Evolutionary conservation across 2,888 invertebrate species (phyloP).

Genomic region (Serrognathus titanus): DNA sequence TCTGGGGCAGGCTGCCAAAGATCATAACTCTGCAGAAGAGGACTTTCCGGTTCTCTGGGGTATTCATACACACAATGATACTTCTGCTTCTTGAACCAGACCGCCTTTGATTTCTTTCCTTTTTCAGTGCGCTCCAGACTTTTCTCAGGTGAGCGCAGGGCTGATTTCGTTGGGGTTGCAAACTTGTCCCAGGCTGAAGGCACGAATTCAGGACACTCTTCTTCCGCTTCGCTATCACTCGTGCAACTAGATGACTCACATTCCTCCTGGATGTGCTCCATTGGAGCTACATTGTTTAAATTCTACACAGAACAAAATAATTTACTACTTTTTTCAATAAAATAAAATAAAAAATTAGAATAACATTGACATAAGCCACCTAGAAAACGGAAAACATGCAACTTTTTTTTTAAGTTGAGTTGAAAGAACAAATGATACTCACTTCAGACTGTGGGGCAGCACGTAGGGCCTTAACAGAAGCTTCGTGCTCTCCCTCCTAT

Average conservation of each 20-base stretch:
- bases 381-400: not conserved
- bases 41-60: conserved; percentile 65
- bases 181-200: conserved; percentile 80
- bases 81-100: conserved; percentile 79
- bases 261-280: conserved; percentile 41
- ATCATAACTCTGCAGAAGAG: conserved; percentile 42
- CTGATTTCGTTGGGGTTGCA: conserved; percentile 72
- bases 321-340: not conserved
- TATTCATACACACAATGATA: conserved; percentile 84
- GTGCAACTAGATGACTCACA: conserved; percentile 32
- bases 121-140: conserved; percentile 33
- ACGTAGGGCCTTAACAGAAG: conserved; percentile 47
- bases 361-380: not conserved
- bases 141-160: conserved; percentile 62
- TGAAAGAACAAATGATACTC: conserved; percentile 23
- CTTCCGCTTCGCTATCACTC: conserved; percentile 59
- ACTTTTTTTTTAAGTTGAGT: too few species aligned
- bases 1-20: conserved; percentile 48
- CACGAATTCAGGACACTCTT: conserved; percentile 66
- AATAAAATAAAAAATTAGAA: not conserved
- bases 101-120: conserved; percentile 47
- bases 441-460: conserved; percentile 47
- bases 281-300: conserved; percentile 20
- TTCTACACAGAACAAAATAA: conserved; percentile 10
- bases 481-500: conserved; percentile 50